Percentiles rank a stretch among this genome's conserved stretches.
phyloP scores from a whole-genome alignment of 2,113 vertebrate species.

The Bagarius yarrelli region DNA sequence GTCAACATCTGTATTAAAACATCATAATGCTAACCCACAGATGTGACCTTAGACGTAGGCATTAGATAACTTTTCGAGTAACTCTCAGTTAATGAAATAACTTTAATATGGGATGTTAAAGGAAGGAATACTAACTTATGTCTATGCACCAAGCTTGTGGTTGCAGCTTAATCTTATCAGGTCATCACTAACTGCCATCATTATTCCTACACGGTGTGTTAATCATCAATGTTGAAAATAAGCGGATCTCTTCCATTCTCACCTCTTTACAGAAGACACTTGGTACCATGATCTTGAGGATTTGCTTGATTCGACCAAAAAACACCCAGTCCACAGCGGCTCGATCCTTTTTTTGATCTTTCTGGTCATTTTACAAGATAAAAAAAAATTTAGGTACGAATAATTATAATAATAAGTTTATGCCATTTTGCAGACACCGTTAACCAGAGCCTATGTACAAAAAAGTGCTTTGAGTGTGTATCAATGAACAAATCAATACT shows the following conservation, averaged over 20 bases:
- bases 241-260: conserved; percentile 8
- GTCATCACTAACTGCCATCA: neutral
- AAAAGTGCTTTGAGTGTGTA: too few species aligned
- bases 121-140: neutral
- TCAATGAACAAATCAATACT: too few species aligned
- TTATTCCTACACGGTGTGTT: neutral
- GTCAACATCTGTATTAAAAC: neutral
- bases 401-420: neutral
- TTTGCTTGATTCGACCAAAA: conserved; percentile 76
- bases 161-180: neutral
- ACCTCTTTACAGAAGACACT: conserved; percentile 89
- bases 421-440: too few species aligned
- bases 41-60: neutral
- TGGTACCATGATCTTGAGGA: conserved; percentile 87
- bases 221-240: neutral
- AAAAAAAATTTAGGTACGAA: neutral
- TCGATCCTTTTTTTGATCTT: conserved; percentile 87
- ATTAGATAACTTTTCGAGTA: neutral
- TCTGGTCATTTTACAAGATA: conserved; percentile 63
- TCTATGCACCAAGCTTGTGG: neutral
- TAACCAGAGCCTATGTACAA: too few species aligned
- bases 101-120: neutral
- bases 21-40: neutral
- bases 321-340: conserved; percentile 87
- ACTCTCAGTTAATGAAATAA: neutral